These are phyloP conservation scores for Leucoma salicis DNA, from an alignment of 2,888 invertebrate genomes.

Conservation along the genomic window DNA sequence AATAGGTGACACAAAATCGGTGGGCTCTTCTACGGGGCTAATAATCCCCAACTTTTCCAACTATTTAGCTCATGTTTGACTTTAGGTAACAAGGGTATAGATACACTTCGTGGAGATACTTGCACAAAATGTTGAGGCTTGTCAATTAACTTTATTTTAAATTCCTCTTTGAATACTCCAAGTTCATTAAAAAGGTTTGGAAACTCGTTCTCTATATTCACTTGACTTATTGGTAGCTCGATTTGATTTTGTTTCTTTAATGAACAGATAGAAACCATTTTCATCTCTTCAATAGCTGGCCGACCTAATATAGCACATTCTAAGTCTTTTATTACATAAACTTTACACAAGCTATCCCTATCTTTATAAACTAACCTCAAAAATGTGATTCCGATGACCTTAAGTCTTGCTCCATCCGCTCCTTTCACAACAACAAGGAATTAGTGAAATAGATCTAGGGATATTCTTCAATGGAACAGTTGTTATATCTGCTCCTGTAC, in stretches of 20 bases:
- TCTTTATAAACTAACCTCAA: not conserved
- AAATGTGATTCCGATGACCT: not conserved
- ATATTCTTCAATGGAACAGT: not conserved
- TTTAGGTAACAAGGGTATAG: not conserved
- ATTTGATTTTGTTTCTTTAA: no score
- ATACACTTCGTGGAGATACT: not conserved
- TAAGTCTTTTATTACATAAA: not conserved
- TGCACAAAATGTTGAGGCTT: no score
- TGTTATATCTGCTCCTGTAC: not conserved
- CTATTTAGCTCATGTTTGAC: not conserved
- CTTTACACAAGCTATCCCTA: no score
- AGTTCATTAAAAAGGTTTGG: not conserved
- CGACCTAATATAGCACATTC: not conserved
- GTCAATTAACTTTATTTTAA: not conserved
- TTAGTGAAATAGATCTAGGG: no score
- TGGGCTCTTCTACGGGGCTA: not conserved
- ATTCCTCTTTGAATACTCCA: not conserved
- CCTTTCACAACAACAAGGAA: no score
- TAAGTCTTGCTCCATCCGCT: not conserved
- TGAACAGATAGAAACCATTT: no score
- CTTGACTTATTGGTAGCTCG: no score
- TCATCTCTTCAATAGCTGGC: not conserved
- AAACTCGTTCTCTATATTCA: not conserved
- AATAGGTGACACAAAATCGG: not conserved
- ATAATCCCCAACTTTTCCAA: not conserved